phyloP scores from a whole-genome alignment of 2,113 vertebrate species.

The Cariama cristata region DNA sequence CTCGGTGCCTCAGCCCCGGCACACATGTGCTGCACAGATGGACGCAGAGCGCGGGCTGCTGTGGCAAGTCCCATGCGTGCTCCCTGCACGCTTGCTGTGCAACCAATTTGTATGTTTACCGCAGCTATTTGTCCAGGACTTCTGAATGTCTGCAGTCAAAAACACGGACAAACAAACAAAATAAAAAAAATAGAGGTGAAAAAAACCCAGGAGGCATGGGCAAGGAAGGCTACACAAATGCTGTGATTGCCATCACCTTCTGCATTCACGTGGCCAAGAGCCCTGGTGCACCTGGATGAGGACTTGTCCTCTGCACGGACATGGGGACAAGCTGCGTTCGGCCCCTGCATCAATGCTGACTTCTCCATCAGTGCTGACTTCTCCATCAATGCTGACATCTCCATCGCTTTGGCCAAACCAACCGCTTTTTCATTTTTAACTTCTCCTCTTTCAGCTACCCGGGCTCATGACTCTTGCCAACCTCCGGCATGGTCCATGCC shows the following conservation, averaged over 20 bases:
- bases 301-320: accelerated
- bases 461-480: not conserved
- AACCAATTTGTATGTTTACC: slow-evolving; percentile 33
- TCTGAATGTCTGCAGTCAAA: slow-evolving; percentile 27
- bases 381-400: not conserved
- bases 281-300: not conserved
- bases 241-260: not conserved
- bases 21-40: slow-evolving; percentile 58
- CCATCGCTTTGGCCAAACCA: not conserved
- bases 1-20: not conserved
- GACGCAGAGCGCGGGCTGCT: not conserved
- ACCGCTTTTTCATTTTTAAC: not conserved
- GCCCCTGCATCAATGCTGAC: not conserved
- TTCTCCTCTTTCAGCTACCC: not conserved
- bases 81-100: not conserved
- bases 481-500: accelerated
- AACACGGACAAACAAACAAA: not conserved
- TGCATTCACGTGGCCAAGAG: accelerated
- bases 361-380: not conserved
- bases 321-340: not conserved
- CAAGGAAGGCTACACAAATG: not conserved
- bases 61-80: not conserved
- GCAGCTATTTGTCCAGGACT: slow-evolving; percentile 32
- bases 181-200: not conserved
- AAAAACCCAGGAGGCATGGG: not conserved